Conservation (phyloP, 2,888 invertebrate genomes). For the Xestia rhomboidea region DNA sequence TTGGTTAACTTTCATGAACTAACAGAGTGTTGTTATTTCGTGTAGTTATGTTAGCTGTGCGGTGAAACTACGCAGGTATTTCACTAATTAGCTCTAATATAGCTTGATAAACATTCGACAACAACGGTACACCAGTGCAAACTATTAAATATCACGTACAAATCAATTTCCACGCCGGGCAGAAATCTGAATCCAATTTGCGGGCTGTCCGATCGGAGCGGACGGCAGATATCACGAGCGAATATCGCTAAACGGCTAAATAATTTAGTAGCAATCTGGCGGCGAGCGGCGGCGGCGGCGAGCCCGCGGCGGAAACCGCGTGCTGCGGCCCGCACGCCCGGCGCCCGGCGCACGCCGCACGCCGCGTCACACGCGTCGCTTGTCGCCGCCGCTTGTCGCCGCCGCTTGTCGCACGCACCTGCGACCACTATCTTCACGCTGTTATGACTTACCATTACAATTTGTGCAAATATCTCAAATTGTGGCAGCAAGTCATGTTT, state of each 20-base stretch:
- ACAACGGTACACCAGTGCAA: slow-evolving; percentile 63
- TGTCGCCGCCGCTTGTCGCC: slow-evolving; percentile 53
- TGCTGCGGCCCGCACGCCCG: slow-evolving; percentile 65
- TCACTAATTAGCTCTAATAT: slow-evolving; percentile 58
- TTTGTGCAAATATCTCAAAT: slow-evolving; percentile 26
- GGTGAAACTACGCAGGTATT: slow-evolving; percentile 39
- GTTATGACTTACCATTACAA: slow-evolving; percentile 38
- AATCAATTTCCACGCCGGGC: slow-evolving; percentile 88
- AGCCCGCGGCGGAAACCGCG: slow-evolving; percentile 75
- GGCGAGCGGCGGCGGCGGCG: slow-evolving; percentile 72
- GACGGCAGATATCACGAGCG: slow-evolving; percentile 86
- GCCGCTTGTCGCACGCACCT: slow-evolving; percentile 53
- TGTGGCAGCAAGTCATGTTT: background rate
- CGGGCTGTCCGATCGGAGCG: slow-evolving; percentile 88
- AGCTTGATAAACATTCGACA: slow-evolving; percentile 57
- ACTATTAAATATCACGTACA: slow-evolving; percentile 88
- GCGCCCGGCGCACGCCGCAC: slow-evolving; percentile 60
- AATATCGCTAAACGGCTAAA: slow-evolving; percentile 90
- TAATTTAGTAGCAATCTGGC: slow-evolving; percentile 89
- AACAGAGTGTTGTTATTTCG: slow-evolving; percentile 21
- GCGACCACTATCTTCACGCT: slow-evolving; percentile 50
- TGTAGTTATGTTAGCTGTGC: slow-evolving; percentile 7
- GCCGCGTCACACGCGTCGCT: slow-evolving; percentile 49
- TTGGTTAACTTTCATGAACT: slow-evolving; percentile 17
- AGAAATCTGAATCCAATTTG: slow-evolving; percentile 91